These are phyloP conservation scores for Gila robusta DNA, from an alignment of 2,797 vertebrate genomes.

Conservation along the genomic window DNA sequence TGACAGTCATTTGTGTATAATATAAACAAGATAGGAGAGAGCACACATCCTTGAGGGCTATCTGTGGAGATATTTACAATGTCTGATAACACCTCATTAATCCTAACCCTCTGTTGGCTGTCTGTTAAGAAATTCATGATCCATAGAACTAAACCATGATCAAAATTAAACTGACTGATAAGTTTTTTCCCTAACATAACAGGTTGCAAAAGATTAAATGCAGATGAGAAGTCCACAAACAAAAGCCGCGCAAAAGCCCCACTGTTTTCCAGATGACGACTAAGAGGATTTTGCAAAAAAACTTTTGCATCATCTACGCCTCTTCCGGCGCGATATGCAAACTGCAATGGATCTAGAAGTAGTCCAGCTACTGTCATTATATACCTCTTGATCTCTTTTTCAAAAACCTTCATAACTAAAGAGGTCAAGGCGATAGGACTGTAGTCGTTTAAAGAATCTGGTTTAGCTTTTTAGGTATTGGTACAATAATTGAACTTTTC, in stretches of 20 bases:
- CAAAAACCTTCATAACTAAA: neutral
- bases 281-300: neutral
- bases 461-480: neutral
- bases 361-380: neutral
- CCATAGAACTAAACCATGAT: neutral
- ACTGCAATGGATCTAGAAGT: neutral
- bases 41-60: neutral
- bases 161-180: neutral
- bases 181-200: neutral
- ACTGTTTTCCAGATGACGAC: neutral
- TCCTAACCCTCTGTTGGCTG: neutral
- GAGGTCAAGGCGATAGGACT: neutral
- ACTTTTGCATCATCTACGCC: neutral
- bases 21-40: neutral
- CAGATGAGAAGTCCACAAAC: neutral
- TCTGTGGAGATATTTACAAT: neutral
- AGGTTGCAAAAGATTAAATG: neutral
- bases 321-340: neutral
- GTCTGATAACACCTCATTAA: neutral
- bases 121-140: neutral
- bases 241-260: neutral
- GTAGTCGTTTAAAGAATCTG: neutral
- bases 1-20: neutral
- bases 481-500: neutral
- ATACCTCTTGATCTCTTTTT: neutral